Evolutionary conservation across 2,888 invertebrate species (phyloP).

Genomic region (Acanthosoma haemorrhoidale): DNA sequence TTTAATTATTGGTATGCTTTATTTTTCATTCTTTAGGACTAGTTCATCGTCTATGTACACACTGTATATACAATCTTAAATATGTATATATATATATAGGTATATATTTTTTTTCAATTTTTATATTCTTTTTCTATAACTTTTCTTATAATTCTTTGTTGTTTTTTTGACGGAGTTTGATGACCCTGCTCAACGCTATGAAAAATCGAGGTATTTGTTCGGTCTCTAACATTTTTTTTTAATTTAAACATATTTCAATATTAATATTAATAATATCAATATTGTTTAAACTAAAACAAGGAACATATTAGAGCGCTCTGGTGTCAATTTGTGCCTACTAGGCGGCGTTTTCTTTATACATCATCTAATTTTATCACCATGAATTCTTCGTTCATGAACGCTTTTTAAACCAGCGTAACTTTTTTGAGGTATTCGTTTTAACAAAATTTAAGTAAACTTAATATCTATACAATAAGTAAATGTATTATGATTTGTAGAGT

Average conservation of each 20-base stretch:
- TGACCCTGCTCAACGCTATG: not conserved
- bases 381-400: not conserved
- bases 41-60: conserved; percentile 19
- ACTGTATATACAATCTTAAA: conserved; percentile 13
- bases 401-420: too few relatives aligned
- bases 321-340: not conserved
- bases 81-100: not conserved
- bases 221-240: too few relatives aligned
- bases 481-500: too few relatives aligned
- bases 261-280: too few relatives aligned
- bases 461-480: too few relatives aligned
- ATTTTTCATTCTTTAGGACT: conserved; percentile 16
- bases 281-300: not conserved
- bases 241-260: conserved; percentile 11
- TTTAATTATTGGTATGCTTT: conserved; percentile 7
- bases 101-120: not conserved
- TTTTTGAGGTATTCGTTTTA: too few relatives aligned
- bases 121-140: not conserved
- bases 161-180: not conserved
- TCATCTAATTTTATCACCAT: not conserved
- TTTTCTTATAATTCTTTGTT: not conserved
- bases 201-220: conserved; percentile 5
- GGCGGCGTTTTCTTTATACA: not conserved
- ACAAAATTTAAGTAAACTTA: too few relatives aligned
- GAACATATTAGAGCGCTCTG: not conserved